Conservation (phyloP, 2,888 invertebrate species). For the Dasysyrphus albostriatus region DNA sequence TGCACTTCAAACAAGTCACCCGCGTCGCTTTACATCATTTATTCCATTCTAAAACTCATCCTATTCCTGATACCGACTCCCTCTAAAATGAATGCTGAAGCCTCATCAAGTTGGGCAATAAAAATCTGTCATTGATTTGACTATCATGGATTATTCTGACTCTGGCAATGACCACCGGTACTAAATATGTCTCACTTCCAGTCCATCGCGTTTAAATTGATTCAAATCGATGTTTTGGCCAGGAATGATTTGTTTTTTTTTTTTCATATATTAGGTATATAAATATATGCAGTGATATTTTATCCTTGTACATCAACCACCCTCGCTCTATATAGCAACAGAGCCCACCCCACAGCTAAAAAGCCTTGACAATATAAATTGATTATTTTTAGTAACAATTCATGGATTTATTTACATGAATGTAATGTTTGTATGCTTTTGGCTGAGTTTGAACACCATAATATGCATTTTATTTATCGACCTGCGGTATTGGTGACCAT, state of each 20-base stretch:
- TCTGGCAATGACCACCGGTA: constrained; percentile 60
- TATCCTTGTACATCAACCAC: neutral
- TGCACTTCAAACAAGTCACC: constrained; percentile 36
- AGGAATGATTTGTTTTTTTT: constrained; percentile 34
- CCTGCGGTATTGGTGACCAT: constrained; percentile 75
- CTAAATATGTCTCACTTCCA: constrained; percentile 75
- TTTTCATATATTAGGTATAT: neutral
- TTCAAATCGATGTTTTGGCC: constrained; percentile 75
- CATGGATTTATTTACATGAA: constrained; percentile 73
- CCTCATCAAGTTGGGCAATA: constrained; percentile 42
- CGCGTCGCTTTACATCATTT: constrained; percentile 44
- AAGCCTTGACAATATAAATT: constrained; percentile 58
- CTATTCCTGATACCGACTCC: neutral
- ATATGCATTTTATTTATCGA: constrained; percentile 69
- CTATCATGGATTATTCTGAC: constrained; percentile 61
- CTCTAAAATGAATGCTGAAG: constrained; percentile 2
- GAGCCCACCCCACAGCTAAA: neutral
- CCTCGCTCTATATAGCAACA: neutral
- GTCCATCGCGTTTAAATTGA: constrained; percentile 70
- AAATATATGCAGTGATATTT: neutral
- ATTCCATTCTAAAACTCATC: constrained; percentile 2
- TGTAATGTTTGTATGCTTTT: constrained; percentile 52
- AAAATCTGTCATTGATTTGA: constrained; percentile 70
- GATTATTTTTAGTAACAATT: constrained; percentile 74
- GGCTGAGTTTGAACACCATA: constrained; percentile 56